A percentile compares a stretch with the other conserved stretches of the same genome.
These are phyloP conservation scores for Pristiophorus japonicus DNA, from an alignment of 2,113 vertebrate species.

Conservation along the genomic window DNA sequence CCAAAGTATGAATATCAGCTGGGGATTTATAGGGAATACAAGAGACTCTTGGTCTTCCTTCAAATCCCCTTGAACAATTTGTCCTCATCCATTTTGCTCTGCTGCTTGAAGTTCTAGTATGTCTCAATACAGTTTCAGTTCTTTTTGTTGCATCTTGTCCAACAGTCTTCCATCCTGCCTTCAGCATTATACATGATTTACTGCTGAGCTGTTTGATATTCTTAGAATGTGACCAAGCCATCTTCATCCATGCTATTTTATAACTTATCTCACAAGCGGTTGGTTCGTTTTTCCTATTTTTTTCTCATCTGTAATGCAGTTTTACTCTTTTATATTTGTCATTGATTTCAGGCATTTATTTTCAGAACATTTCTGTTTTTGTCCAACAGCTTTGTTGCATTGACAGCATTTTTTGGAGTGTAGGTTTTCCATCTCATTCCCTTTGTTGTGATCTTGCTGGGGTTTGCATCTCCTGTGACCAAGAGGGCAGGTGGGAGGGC, in stretches of 20 bases:
- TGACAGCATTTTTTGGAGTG: background rate
- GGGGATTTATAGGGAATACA: background rate
- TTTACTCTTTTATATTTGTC: background rate
- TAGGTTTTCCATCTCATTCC: background rate
- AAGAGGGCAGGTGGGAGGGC: background rate
- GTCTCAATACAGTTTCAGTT: background rate
- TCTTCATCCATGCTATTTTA: background rate
- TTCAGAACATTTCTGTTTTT: background rate
- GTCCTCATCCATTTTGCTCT: background rate
- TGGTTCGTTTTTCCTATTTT: background rate
- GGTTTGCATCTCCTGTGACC: background rate
- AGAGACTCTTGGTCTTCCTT: background rate
- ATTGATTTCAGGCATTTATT: background rate
- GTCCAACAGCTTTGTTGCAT: background rate
- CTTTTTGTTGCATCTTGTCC: background rate
- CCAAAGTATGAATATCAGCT: background rate
- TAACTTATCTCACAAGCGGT: background rate
- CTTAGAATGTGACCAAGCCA: background rate
- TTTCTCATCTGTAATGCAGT: background rate
- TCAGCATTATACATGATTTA: background rate
- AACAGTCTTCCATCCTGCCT: background rate
- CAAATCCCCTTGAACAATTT: background rate
- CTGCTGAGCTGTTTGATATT: background rate
- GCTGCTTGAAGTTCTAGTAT: background rate
- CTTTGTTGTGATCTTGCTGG: background rate